phyloP scores from a whole-genome alignment of 2,113 vertebrate genomes.

The Hippopotamus amphibius region DNA sequence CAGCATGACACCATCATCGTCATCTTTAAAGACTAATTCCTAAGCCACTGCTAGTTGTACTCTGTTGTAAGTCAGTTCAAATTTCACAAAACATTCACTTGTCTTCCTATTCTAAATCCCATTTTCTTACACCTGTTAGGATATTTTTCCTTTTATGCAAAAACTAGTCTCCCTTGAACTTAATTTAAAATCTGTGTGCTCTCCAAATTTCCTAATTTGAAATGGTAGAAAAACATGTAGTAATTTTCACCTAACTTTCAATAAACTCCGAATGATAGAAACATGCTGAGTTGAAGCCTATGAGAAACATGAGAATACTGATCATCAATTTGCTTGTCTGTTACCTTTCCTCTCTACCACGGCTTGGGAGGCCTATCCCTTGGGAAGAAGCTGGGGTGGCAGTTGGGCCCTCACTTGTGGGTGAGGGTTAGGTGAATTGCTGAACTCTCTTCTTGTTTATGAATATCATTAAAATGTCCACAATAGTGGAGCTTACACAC shows the following conservation, averaged over 20 bases:
- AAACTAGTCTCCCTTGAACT: conserved; percentile 40
- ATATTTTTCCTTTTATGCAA: conserved; percentile 2
- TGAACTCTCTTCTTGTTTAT: background rate
- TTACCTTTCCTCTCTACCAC: background rate
- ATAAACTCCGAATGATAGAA: conserved; percentile 17
- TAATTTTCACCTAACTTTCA: conserved; percentile 52
- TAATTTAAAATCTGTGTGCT: conserved; percentile 46
- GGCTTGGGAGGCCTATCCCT: background rate
- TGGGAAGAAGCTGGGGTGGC: background rate
- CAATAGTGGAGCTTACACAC: background rate
- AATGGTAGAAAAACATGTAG: conserved; percentile 15
- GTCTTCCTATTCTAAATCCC: conserved; percentile 24
- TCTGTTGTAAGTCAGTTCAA: conserved; percentile 59
- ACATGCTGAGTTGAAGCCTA: background rate
- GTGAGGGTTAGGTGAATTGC: background rate
- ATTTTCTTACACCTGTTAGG: conserved; percentile 48
- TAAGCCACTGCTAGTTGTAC: background rate
- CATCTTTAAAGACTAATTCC: conserved; percentile 52
- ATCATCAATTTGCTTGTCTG: background rate
- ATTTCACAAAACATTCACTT: conserved; percentile 56
- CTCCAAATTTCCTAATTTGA: conserved; percentile 14
- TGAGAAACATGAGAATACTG: background rate
- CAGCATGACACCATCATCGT: background rate
- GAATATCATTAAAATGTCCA: background rate
- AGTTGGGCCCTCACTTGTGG: background rate